A percentile compares a stretch with the other conserved stretches of the same genome.
These are phyloP conservation scores for Argyrosomus regius DNA, from an alignment of 2,797 vertebrate genomes.

Conservation along the genomic window DNA sequence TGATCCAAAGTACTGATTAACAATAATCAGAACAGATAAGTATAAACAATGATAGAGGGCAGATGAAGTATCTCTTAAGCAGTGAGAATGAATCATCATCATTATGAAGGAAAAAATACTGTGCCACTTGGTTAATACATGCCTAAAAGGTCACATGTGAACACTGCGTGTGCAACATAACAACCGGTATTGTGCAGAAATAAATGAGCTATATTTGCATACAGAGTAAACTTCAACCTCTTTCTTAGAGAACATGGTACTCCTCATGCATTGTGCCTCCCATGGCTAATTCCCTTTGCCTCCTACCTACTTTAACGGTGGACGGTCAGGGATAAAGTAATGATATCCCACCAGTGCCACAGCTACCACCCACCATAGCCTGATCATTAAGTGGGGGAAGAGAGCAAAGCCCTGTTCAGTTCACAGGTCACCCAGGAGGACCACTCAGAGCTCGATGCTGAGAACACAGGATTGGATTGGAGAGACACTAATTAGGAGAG, in stretches of 20 bases:
- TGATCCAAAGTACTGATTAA: not conserved
- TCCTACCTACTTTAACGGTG: conserved; percentile 46
- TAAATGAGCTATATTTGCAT: conserved; percentile 60
- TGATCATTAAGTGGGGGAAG: conserved; percentile 70
- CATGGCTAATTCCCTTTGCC: conserved; percentile 49
- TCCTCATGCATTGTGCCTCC: conserved; percentile 41
- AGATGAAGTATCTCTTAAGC: not conserved
- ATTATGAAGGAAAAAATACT: conserved; percentile 28
- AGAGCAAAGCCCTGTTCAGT: conserved; percentile 59
- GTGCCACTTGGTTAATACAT: conserved; percentile 10
- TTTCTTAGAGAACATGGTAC: conserved; percentile 28
- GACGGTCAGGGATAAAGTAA: conserved; percentile 65
- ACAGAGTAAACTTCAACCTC: conserved; percentile 57
- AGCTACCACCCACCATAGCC: conserved; percentile 67
- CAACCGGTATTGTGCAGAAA: conserved; percentile 21
- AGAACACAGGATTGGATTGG: conserved; percentile 60
- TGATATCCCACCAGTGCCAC: conserved; percentile 63
- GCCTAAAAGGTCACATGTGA: conserved; percentile 39
- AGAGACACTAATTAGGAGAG: conserved; percentile 77
- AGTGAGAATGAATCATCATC: not conserved
- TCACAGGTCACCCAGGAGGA: conserved; percentile 79
- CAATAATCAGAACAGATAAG: not conserved
- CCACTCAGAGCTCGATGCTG: conserved; percentile 66
- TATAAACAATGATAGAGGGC: not conserved
- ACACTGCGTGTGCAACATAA: conserved; percentile 22